Evolutionary conservation across 2,113 vertebrate genomes (phyloP).

Genomic region (Peromyscus maniculatus): DNA sequence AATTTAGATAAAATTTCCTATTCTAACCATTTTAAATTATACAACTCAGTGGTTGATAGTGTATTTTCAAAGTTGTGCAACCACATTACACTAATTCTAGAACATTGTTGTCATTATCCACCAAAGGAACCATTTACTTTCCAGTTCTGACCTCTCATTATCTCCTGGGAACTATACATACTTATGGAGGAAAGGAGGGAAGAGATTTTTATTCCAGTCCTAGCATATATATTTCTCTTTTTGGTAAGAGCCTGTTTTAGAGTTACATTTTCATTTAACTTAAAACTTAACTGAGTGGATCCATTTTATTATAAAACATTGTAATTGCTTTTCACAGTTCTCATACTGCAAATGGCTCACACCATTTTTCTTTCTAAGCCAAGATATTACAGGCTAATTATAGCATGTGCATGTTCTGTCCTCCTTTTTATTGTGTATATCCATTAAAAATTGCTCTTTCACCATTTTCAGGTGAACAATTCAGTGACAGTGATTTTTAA

Average conservation of each 20-base stretch:
- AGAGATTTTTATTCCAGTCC: constrained; percentile 46
- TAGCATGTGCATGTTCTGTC: background rate
- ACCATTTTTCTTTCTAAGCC: background rate
- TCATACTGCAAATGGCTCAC: background rate
- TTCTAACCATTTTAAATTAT: constrained; percentile 7
- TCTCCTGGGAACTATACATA: background rate
- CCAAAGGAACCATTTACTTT: background rate
- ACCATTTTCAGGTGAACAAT: background rate
- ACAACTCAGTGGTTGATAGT: background rate
- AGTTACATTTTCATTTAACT: constrained; percentile 44
- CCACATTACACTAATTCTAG: background rate
- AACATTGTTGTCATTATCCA: background rate
- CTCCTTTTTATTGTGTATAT: constrained; percentile 1
- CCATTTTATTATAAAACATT: constrained; percentile 22
- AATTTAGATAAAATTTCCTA: background rate
- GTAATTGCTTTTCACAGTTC: background rate
- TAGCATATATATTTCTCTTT: background rate
- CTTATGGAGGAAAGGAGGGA: background rate
- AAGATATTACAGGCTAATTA: background rate
- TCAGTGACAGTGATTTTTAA: background rate
- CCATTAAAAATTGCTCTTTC: background rate
- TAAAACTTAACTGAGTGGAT: background rate
- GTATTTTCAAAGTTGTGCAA: background rate
- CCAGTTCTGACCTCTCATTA: background rate
- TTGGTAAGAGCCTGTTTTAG: background rate